These are phyloP conservation scores for Pionites leucogaster DNA, from an alignment of 2,113 vertebrate species.

Conservation along the genomic window DNA sequence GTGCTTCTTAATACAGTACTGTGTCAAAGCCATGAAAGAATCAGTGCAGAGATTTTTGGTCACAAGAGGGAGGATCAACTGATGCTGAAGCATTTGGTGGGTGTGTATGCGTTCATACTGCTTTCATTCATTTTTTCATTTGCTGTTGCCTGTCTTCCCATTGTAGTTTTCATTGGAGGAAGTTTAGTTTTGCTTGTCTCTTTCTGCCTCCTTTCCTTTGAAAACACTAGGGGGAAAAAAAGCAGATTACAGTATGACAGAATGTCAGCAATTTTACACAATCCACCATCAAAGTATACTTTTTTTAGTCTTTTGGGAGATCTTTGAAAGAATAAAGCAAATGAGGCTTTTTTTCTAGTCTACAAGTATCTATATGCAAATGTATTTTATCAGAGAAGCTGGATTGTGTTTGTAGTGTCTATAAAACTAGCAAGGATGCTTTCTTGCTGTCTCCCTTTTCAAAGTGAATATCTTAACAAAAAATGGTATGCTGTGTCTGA, in stretches of 20 bases:
- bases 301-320: background rate
- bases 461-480: background rate
- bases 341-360: background rate
- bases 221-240: background rate
- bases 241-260: background rate
- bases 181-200: background rate
- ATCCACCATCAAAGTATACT: background rate
- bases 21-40: background rate
- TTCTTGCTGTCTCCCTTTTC: slow-evolving; percentile 14
- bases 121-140: background rate
- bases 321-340: background rate
- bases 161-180: background rate
- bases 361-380: background rate
- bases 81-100: background rate
- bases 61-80: background rate
- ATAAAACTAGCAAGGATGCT: slow-evolving; percentile 16
- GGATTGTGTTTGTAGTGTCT: background rate
- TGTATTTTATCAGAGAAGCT: slow-evolving; percentile 9
- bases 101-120: background rate
- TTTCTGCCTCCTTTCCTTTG: slow-evolving; percentile 1
- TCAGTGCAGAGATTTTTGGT: background rate
- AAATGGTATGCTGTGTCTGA: background rate
- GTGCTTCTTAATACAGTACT: background rate
- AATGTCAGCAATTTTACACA: background rate
- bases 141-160: background rate